These are phyloP conservation scores for Epistrophe eligans DNA, from an alignment of 2,888 invertebrate genomes.

Conservation along the genomic window DNA sequence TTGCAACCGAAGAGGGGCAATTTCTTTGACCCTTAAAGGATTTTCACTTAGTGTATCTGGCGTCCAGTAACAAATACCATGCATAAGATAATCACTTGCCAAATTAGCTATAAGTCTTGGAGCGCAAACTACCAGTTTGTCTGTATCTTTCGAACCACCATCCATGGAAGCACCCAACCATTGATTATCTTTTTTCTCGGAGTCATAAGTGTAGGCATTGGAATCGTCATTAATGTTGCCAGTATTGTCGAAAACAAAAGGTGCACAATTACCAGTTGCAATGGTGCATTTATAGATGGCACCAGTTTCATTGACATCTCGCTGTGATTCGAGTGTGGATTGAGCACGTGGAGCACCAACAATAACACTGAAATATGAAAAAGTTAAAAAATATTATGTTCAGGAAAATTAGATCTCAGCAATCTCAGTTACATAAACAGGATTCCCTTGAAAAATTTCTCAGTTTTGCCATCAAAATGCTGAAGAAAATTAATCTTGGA, in stretches of 20 bases:
- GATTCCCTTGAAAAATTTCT: too few species aligned
- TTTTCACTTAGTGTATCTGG: slow-evolving; percentile 80
- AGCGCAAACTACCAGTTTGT: slow-evolving; percentile 84
- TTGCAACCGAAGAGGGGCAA: slow-evolving; percentile 81
- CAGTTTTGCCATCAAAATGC: too few species aligned
- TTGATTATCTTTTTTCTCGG: slow-evolving; percentile 83
- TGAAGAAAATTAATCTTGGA: too few species aligned
- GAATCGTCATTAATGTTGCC: slow-evolving; percentile 80
- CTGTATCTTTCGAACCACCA: slow-evolving; percentile 82
- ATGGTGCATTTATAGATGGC: slow-evolving; percentile 84
- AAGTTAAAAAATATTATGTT: too few species aligned
- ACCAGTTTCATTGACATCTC: slow-evolving; percentile 84
- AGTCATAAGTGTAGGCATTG: slow-evolving; percentile 80
- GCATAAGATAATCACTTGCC: slow-evolving; percentile 80
- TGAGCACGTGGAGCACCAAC: slow-evolving; percentile 85
- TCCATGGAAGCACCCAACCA: slow-evolving; percentile 85
- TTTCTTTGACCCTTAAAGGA: slow-evolving; percentile 79
- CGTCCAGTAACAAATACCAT: slow-evolving; percentile 84
- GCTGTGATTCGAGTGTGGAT: slow-evolving; percentile 82
- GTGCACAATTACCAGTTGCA: slow-evolving; percentile 80
- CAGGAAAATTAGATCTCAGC: too few species aligned
- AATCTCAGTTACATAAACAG: too few species aligned
- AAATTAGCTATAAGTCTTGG: slow-evolving; percentile 81
- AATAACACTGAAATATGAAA: slow-evolving; percentile 82
- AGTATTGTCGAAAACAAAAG: slow-evolving; percentile 82